phyloP scores from a whole-genome alignment of 2,888 invertebrate species.

The Caenorhabditis japonica region DNA sequence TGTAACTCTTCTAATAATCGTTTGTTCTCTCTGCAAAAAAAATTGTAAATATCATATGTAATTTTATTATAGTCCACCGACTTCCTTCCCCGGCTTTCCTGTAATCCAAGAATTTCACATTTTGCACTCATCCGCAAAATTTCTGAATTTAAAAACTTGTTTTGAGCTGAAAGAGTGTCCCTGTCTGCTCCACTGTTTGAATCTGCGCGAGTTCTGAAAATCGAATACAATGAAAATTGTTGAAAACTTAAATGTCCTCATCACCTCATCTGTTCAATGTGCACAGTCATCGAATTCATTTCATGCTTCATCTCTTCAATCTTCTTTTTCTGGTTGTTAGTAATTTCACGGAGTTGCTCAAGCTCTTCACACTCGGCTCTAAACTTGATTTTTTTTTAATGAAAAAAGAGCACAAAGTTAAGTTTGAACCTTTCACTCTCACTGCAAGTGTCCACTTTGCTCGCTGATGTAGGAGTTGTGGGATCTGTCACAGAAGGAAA shows the following conservation, averaged over 20 bases:
- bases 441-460: conserved; percentile 47
- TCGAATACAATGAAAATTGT: not conserved
- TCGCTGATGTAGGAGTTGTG: conserved; percentile 49
- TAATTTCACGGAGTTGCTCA: conserved; percentile 62
- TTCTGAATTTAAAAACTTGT: conserved; percentile 80
- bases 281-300: conserved; percentile 58
- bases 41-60: not conserved
- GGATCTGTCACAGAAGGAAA: conserved; percentile 39
- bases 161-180: conserved; percentile 75
- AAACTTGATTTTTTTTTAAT: not conserved
- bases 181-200: conserved; percentile 35
- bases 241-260: not conserved
- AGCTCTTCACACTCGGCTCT: conserved; percentile 64
- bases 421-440: conserved; percentile 36
- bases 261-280: conserved; percentile 59
- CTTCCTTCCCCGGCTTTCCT: conserved; percentile 27
- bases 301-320: conserved; percentile 62
- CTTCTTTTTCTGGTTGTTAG: conserved; percentile 70
- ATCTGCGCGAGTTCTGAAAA: conserved; percentile 41
- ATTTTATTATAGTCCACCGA: not conserved
- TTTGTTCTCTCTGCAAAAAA: conserved; percentile 38
- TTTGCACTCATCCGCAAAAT: conserved; percentile 79
- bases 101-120: conserved; percentile 46
- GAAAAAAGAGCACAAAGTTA: not conserved
- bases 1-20: conserved; percentile 53